Percentiles rank a stretch among this genome's conserved stretches.
Conservation (phyloP, 2,113 vertebrate species). For the Condylura cristata region DNA sequence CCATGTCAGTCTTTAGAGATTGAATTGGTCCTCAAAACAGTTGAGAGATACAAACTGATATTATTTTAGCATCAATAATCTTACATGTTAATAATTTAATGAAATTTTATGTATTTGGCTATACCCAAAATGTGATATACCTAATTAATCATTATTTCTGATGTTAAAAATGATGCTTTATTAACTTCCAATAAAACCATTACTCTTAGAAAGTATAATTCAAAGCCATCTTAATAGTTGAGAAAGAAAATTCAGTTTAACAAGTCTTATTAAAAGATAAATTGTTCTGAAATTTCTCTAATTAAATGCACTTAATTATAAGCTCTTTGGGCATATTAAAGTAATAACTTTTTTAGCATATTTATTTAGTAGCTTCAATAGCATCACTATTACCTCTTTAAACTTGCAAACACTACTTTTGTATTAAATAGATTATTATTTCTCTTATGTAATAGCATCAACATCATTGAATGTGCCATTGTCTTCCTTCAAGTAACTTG, state of each 20-base stretch:
- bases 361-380: neutral
- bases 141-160: neutral
- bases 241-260: slow-evolving; percentile 7
- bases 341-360: neutral
- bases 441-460: neutral
- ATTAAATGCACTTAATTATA: neutral
- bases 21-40: neutral
- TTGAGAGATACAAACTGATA: neutral
- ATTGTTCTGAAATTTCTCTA: neutral
- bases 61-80: neutral
- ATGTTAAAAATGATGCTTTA: neutral
- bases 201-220: neutral
- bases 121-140: neutral
- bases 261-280: neutral
- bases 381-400: neutral
- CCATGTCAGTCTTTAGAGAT: neutral
- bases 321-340: neutral
- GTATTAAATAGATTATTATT: neutral
- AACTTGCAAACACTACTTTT: neutral
- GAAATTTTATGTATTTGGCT: neutral
- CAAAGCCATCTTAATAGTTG: neutral
- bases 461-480: neutral
- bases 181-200: neutral
- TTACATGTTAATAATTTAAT: neutral
- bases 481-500: neutral